Evolutionary conservation across 2,888 invertebrate genomes (phyloP).

Genomic region (Chrysomela aeneicollis): DNA sequence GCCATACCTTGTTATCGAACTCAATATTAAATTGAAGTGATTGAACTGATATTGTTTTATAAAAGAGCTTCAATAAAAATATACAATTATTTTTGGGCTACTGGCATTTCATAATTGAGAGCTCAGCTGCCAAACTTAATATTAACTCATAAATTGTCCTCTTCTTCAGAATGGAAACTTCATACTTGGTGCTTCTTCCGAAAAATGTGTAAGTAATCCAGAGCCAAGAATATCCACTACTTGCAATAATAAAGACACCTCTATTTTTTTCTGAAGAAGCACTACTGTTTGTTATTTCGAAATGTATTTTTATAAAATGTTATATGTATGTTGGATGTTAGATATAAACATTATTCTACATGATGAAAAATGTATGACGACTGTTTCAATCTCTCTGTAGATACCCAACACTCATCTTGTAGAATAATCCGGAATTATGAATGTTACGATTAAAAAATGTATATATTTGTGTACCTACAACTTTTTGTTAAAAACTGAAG

Average conservation of each 20-base stretch:
- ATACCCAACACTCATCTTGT: no score
- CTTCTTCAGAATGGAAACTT: conserved; percentile 1
- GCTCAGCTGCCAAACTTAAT: conserved; percentile 6
- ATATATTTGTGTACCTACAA: conserved; percentile 22
- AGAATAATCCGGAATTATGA: neutral
- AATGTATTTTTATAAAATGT: conserved; percentile 34
- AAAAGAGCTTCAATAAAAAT: no score
- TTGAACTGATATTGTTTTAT: no score
- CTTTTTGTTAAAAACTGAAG: conserved; percentile 13
- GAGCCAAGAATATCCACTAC: neutral
- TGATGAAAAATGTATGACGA: neutral
- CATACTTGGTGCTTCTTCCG: neutral
- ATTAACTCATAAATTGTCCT: neutral
- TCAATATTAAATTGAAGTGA: no score
- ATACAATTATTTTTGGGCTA: no score
- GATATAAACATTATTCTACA: conserved; percentile 7
- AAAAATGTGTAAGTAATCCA: neutral
- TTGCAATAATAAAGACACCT: conserved; percentile 9
- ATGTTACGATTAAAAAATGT: conserved; percentile 20
- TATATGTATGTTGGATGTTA: conserved; percentile 26
- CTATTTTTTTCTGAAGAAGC: conserved; percentile 8
- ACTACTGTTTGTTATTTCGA: conserved; percentile 25
- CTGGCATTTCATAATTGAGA: neutral
- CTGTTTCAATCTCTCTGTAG: no score
- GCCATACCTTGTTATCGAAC: no score